phyloP scores from a whole-genome alignment of 2,797 vertebrate genomes.

The Sciurus carolinensis region DNA sequence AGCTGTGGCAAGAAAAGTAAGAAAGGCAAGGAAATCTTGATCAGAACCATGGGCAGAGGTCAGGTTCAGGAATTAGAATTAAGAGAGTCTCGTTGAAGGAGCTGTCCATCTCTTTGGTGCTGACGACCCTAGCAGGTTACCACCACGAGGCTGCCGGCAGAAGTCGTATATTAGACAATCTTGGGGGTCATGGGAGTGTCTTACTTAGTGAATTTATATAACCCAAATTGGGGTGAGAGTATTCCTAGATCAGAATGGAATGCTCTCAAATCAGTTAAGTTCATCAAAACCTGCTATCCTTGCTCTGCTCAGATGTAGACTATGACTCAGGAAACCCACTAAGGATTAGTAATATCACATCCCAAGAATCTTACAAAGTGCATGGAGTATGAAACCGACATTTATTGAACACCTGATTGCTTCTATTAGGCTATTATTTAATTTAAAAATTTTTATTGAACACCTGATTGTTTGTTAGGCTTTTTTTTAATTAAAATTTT shows the following conservation, averaged over 20 bases:
- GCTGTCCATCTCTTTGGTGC: conserved; percentile 73
- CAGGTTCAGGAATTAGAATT: neutral
- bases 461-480: no score
- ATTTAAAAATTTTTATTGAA: no score
- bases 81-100: conserved; percentile 54
- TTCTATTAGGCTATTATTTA: neutral
- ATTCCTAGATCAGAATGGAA: conserved; percentile 7
- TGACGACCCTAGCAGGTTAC: conserved; percentile 50
- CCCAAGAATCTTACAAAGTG: neutral
- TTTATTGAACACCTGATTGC: neutral
- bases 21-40: neutral
- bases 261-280: neutral
- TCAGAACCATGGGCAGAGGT: conserved; percentile 25
- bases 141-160: neutral
- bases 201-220: neutral
- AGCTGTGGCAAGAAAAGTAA: neutral
- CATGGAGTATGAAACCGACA: neutral
- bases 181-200: neutral
- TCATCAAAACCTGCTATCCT: neutral
- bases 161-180: neutral
- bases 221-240: neutral
- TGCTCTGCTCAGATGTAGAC: neutral
- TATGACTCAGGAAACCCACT: neutral
- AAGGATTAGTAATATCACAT: neutral
- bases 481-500: no score